Percentiles rank a stretch among this genome's conserved stretches.
These are phyloP conservation scores for Otolemur garnettii DNA, from an alignment of 2,113 vertebrate genomes.

Conservation along the genomic window DNA sequence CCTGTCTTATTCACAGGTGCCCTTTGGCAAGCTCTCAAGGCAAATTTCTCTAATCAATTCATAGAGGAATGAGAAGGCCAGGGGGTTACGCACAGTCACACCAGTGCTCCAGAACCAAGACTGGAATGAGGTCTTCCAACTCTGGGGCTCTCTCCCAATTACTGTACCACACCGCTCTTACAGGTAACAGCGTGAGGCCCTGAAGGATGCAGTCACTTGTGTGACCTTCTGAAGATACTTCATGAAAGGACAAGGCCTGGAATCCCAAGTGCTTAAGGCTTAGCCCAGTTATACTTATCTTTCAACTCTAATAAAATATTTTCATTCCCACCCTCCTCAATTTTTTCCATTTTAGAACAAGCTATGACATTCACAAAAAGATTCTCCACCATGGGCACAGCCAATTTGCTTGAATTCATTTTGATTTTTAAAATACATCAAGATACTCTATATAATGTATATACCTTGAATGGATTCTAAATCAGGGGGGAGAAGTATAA, in stretches of 20 bases:
- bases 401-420: not conserved
- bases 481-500: not conserved
- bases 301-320: not conserved
- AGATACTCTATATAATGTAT: not conserved
- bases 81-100: not conserved
- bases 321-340: not conserved
- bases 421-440: not conserved
- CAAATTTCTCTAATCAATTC: not conserved
- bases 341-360: not conserved
- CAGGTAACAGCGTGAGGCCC: not conserved
- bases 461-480: not conserved
- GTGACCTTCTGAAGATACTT: not conserved
- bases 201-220: not conserved
- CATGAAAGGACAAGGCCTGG: not conserved
- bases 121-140: not conserved
- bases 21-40: not conserved
- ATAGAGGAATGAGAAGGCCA: not conserved
- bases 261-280: not conserved
- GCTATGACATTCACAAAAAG: not conserved
- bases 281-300: not conserved
- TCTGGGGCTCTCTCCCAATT: fast-evolving
- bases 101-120: not conserved
- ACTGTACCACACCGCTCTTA: not conserved
- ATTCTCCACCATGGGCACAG: not conserved
- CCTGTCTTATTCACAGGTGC: not conserved